Conservation (phyloP, 1,140 invertebrate species). For the Aphis craccivora region DNA sequence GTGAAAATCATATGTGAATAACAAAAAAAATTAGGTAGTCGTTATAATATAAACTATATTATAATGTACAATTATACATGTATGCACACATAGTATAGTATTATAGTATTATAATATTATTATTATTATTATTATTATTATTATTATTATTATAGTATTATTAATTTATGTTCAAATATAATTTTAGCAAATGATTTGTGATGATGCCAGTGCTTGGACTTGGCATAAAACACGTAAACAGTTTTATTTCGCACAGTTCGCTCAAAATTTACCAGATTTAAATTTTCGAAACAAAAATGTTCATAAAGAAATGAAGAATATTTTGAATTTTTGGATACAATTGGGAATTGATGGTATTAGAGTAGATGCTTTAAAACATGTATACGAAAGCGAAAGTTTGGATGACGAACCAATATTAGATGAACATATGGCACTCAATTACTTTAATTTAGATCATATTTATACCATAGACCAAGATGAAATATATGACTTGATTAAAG, state of each 20-base stretch:
- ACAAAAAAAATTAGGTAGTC: background rate
- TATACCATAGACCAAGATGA: slow-evolving; percentile 72
- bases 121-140: no score
- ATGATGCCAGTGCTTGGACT: slow-evolving; percentile 69
- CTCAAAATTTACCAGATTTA: slow-evolving; percentile 75
- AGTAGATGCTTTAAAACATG: slow-evolving; percentile 69
- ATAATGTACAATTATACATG: background rate
- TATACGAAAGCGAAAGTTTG: slow-evolving; percentile 65
- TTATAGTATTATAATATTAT: no score
- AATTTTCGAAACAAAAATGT: slow-evolving; percentile 74
- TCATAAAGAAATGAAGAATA: slow-evolving; percentile 67
- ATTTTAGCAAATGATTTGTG: background rate
- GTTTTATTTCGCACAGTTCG: slow-evolving; percentile 79
- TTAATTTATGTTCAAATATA: background rate
- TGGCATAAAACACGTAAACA: slow-evolving; percentile 72
- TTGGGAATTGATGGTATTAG: slow-evolving; percentile 76
- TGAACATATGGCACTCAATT: background rate
- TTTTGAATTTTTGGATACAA: slow-evolving; percentile 71
- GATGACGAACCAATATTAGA: slow-evolving; percentile 62
- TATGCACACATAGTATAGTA: background rate
- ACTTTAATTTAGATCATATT: slow-evolving; percentile 66
- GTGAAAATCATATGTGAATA: background rate
- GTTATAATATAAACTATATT: no score
- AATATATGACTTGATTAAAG: slow-evolving; percentile 69
- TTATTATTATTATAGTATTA: no score